Conservation (phyloP, 1,140 invertebrate species). For the Limonius californicus region DNA sequence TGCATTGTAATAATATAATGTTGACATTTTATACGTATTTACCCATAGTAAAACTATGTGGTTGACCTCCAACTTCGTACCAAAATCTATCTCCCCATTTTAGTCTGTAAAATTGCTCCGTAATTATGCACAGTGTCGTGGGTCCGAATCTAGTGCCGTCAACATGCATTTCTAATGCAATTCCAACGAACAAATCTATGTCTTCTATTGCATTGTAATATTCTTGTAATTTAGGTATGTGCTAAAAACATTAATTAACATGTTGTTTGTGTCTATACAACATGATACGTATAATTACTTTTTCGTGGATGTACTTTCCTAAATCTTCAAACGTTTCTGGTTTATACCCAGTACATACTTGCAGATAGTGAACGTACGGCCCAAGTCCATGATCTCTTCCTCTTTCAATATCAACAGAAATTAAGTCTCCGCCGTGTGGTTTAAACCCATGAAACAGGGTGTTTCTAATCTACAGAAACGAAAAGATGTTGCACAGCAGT, state of each 20-base stretch:
- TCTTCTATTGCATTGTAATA: constrained; percentile 74
- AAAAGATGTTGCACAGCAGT: no score
- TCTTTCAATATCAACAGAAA: no score
- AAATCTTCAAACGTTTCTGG: constrained; percentile 69
- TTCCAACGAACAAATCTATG: constrained; percentile 87
- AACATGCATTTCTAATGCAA: constrained; percentile 72
- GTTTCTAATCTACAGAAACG: no score
- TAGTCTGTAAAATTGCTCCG: constrained; percentile 81
- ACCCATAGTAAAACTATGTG: constrained; percentile 66
- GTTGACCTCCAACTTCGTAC: constrained; percentile 68
- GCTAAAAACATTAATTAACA: no score
- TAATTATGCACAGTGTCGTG: constrained; percentile 87
- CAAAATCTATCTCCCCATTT: constrained; percentile 80
- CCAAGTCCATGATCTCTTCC: no score
- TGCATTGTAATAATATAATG: no score
- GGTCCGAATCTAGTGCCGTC: constrained; percentile 78
- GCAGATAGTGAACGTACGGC: no score
- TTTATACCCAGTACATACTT: no score
- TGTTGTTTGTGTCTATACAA: no score
- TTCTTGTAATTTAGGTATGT: constrained; percentile 58
- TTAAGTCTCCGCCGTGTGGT: no score
- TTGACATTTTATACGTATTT: no score
- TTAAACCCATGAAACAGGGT: no score
- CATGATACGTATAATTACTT: constrained; percentile 50
- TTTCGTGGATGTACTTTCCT: constrained; percentile 58